Percentiles rank a stretch among this genome's conserved stretches.
Conservation (phyloP, 2,888 invertebrate genomes). For the Drosophila phalerata region DNA sequence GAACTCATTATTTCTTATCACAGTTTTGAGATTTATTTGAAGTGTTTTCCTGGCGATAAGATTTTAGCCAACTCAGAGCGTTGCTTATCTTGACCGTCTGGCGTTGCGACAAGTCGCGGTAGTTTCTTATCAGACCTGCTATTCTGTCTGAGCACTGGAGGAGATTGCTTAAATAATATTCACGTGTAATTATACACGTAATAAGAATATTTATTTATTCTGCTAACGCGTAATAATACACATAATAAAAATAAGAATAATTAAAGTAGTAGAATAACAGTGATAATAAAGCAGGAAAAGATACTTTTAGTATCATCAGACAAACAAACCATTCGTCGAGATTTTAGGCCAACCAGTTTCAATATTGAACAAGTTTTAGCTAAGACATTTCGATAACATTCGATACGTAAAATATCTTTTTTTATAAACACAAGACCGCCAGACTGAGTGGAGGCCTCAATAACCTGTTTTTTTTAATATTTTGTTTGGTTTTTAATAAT, state of each 20-base stretch:
- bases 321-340: not conserved
- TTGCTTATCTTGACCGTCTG: slow-evolving; percentile 8
- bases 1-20: not conserved
- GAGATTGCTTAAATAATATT: not conserved
- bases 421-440: slow-evolving; percentile 14
- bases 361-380: slow-evolving; percentile 39
- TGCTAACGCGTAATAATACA: not conserved
- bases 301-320: not conserved
- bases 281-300: not conserved
- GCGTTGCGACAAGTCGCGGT: not conserved
- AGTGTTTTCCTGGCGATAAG: not conserved
- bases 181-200: not conserved
- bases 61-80: not conserved
- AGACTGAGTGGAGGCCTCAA: slow-evolving; percentile 28
- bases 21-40: not conserved
- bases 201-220: not conserved
- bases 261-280: not conserved
- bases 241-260: not conserved
- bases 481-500: not conserved
- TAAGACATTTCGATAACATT: slow-evolving; percentile 20
- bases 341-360: slow-evolving; percentile 50
- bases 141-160: not conserved
- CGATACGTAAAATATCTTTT: slow-evolving; percentile 30
- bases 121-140: slow-evolving; percentile 1
- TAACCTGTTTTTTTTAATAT: slow-evolving; percentile 10